Evolutionary conservation across 2,113 vertebrate species (phyloP).

Genomic region (Strix uralensis): DNA sequence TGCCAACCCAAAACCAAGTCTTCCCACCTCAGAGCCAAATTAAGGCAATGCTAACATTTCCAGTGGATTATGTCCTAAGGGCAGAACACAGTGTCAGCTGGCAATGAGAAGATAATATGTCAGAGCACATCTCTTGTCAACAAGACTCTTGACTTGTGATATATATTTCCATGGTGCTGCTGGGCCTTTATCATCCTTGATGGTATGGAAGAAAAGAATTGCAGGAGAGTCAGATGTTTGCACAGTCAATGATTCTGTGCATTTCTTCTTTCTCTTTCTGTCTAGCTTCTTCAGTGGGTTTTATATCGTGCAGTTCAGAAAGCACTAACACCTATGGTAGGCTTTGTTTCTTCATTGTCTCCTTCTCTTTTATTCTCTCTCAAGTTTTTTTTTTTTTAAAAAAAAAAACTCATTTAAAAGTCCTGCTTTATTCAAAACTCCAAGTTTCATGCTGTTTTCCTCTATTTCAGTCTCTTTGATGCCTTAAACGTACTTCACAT

Average conservation of each 20-base stretch:
- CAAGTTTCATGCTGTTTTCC: slow-evolving; percentile 46
- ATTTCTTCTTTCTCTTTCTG: neutral
- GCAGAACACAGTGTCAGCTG: neutral
- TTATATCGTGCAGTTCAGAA: neutral
- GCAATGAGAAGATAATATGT: neutral
- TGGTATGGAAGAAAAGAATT: neutral
- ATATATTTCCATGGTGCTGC: neutral
- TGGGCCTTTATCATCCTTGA: neutral
- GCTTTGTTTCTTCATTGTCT: neutral
- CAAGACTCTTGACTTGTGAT: neutral
- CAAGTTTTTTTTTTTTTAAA: neutral
- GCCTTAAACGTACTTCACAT: slow-evolving; percentile 33
- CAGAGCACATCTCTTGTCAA: neutral
- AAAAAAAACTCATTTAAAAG: neutral
- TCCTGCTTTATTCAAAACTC: neutral
- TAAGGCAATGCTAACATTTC: neutral
- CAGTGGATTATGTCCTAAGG: neutral
- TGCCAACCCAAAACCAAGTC: neutral
- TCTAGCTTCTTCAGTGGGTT: neutral
- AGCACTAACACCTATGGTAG: neutral
- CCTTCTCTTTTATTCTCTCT: slow-evolving; percentile 1
- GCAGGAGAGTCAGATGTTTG: neutral
- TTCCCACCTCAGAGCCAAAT: neutral
- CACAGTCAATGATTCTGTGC: neutral
- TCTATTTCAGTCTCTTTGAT: slow-evolving; percentile 51